Conservation (phyloP, 2,888 invertebrate species). For the Aporophyla lueneburgensis region DNA sequence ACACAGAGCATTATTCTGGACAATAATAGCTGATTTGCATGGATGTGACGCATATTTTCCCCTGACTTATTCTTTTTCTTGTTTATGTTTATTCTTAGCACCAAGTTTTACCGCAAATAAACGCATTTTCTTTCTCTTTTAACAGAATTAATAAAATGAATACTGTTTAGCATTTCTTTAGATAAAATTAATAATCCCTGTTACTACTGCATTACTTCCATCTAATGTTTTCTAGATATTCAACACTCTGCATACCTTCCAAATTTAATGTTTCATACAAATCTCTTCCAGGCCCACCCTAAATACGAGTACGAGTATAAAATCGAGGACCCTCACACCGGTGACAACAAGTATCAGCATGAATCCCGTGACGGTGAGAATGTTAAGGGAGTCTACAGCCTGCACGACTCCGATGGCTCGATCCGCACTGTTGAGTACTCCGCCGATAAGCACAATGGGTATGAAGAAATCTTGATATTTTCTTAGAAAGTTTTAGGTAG, state of each 20-base stretch:
- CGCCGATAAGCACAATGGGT: slow-evolving; percentile 89
- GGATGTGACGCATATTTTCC: no score
- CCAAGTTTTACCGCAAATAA: neutral
- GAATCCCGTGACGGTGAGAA: slow-evolving; percentile 90
- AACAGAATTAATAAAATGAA: neutral
- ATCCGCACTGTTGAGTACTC: slow-evolving; percentile 90
- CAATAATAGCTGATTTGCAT: neutral
- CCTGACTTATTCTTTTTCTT: neutral
- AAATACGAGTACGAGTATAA: slow-evolving; percentile 90
- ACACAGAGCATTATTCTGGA: neutral
- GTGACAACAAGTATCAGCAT: slow-evolving; percentile 90
- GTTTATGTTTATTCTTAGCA: neutral
- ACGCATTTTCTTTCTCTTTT: neutral
- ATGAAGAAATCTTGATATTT: slow-evolving; percentile 64
- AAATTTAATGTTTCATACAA: neutral
- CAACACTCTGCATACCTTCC: neutral
- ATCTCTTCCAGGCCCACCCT: slow-evolving; percentile 81
- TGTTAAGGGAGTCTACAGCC: slow-evolving; percentile 90
- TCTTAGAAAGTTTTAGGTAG: slow-evolving; percentile 30
- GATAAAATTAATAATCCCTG: neutral
- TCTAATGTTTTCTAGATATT: neutral
- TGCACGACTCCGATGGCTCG: slow-evolving; percentile 90
- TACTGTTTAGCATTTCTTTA: no score
- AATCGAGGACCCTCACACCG: slow-evolving; percentile 89
- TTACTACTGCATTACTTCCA: neutral